Evolutionary conservation across 23 tunicate species (phyloP).

Genomic region (Aplidium turbinatum): DNA sequence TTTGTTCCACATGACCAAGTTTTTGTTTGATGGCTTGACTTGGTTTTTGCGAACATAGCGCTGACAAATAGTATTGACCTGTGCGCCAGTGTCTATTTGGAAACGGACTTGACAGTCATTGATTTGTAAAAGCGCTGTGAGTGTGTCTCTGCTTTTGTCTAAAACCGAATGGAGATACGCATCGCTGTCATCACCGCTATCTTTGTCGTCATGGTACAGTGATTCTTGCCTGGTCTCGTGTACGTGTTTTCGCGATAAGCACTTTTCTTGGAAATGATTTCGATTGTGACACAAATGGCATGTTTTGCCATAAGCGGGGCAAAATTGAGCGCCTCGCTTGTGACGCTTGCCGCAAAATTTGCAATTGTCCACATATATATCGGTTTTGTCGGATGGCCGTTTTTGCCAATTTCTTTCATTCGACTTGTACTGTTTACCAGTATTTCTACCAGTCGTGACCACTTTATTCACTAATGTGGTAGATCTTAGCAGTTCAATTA

Average conservation of each 20-base stretch:
- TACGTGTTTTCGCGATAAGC: not conserved
- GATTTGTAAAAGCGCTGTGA: constrained; percentile 15
- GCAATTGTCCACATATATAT: constrained; percentile 1
- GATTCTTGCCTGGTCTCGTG: not conserved
- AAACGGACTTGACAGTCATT: constrained; percentile 20
- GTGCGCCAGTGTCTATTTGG: constrained; percentile 28
- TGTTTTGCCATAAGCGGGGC: constrained; percentile 22
- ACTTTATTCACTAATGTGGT: too few relatives aligned
- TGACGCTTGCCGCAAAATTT: constrained; percentile 10
- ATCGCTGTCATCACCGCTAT: not conserved
- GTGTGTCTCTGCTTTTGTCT: not conserved
- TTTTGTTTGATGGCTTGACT: constrained; percentile 1
- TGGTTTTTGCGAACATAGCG: constrained; percentile 20
- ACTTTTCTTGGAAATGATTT: constrained; percentile 12
- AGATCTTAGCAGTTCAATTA: constrained; percentile 1
- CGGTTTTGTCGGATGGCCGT: not conserved
- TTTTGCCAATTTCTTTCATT: too few relatives aligned
- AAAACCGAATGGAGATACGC: constrained; percentile 5
- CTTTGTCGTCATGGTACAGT: too few relatives aligned
- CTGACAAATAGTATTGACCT: constrained; percentile 32
- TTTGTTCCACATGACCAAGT: constrained; percentile 27
- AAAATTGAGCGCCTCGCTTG: not conserved
- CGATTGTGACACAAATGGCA: constrained; percentile 4
- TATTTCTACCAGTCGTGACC: too few relatives aligned
- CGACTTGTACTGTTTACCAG: not conserved